Percentiles rank a stretch among this genome's conserved stretches.
phyloP scores from a whole-genome alignment of 2,113 vertebrate species.

The Vireo altiloquus region DNA sequence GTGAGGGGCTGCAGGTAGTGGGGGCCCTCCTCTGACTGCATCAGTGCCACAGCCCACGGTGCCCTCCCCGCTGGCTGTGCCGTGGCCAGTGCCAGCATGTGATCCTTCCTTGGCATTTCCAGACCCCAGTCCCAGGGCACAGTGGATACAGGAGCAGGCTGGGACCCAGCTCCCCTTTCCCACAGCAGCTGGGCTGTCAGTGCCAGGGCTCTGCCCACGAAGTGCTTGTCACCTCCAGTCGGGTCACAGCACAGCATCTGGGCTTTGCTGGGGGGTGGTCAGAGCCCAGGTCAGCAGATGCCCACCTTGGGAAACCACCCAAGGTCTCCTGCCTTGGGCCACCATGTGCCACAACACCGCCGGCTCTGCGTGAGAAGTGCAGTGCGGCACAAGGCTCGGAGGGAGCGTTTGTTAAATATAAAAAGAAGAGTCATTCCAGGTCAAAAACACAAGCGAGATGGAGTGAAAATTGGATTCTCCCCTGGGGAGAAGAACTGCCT shows the following conservation, averaged over 20 bases:
- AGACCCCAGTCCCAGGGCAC: neutral
- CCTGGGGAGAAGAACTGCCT: conserved; percentile 46
- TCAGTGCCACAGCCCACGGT: neutral
- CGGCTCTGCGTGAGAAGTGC: neutral
- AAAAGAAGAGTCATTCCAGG: conserved; percentile 51
- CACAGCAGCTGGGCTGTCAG: accelerated
- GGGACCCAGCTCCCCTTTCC: neutral
- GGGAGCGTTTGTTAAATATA: neutral
- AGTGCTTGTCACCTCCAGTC: accelerated
- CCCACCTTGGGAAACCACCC: neutral
- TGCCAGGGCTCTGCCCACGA: neutral
- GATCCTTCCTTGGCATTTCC: neutral
- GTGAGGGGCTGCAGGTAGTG: neutral
- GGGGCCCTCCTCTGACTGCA: neutral
- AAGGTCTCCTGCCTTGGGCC: neutral
- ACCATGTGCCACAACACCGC: accelerated
- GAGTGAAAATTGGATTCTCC: conserved; percentile 54
- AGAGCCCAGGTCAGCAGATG: neutral
- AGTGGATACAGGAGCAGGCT: neutral
- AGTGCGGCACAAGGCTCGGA: neutral
- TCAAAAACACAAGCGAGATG: conserved; percentile 35
- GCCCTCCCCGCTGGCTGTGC: neutral
- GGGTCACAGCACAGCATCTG: accelerated
- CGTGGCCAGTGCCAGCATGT: accelerated
- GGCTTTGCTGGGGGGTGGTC: accelerated